A percentile compares a stretch with the other conserved stretches of the same genome.
phyloP scores from a whole-genome alignment of 92 coral and sea anemone genomes.

The Actinernus sp. region DNA sequence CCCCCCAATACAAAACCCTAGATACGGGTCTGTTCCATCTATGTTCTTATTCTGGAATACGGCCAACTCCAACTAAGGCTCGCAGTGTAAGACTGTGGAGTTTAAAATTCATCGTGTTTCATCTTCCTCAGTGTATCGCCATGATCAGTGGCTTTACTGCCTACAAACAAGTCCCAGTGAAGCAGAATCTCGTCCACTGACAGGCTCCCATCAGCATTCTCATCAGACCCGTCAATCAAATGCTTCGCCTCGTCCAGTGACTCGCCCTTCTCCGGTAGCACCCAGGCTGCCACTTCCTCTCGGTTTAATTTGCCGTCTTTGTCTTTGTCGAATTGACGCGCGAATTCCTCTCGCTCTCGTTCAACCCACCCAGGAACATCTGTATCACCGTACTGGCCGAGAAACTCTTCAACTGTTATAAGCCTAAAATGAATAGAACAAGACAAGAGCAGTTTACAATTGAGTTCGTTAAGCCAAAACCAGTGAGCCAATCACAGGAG shows the following conservation, averaged over 20 bases:
- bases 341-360: slow-evolving; percentile 86
- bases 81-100: too few species aligned
- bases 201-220: slow-evolving; percentile 87
- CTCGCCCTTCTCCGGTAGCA: slow-evolving; percentile 86
- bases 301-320: slow-evolving; percentile 91
- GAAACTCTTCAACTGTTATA: slow-evolving; percentile 84
- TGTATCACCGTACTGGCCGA: slow-evolving; percentile 91
- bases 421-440: too few species aligned
- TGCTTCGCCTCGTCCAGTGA: slow-evolving; percentile 92
- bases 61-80: too few species aligned
- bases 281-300: slow-evolving; percentile 94
- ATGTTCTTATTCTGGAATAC: too few species aligned
- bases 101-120: slow-evolving; percentile 82
- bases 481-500: too few species aligned
- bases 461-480: too few species aligned
- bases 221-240: slow-evolving; percentile 96
- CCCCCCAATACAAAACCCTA: too few species aligned
- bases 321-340: slow-evolving; percentile 84
- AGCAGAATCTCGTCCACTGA: slow-evolving; percentile 90
- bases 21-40: too few species aligned
- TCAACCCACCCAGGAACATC: slow-evolving; percentile 91
- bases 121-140: slow-evolving; percentile 92
- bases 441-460: too few species aligned
- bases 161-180: slow-evolving; percentile 96
- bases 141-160: slow-evolving; percentile 97